A percentile compares a stretch with the other conserved stretches of the same genome.
Evolutionary conservation across 2,113 vertebrate species (phyloP).

Genomic region (Progne subis): DNA sequence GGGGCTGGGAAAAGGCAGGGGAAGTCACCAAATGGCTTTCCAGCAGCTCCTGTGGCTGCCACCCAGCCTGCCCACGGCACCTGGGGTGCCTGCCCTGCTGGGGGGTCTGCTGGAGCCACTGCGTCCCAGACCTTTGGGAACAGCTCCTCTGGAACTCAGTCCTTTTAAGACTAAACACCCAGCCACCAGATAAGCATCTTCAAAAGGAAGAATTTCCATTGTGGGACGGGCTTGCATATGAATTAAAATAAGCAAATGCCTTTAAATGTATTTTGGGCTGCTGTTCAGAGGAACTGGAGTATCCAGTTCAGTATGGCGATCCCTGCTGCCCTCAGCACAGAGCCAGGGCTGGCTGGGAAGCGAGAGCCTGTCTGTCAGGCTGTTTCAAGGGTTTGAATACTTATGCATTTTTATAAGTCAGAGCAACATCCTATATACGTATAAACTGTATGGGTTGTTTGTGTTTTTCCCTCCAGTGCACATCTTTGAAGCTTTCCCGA

Average conservation of each 20-base stretch:
- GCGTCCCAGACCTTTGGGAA: constrained; percentile 43
- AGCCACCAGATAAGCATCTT: constrained; percentile 56
- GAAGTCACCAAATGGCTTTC: not conserved
- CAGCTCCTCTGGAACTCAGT: constrained; percentile 53
- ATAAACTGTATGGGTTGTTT: not conserved
- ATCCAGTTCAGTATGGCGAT: not conserved
- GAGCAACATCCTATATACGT: not conserved
- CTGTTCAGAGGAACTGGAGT: not conserved
- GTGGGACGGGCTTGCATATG: constrained; percentile 60
- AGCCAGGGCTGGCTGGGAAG: not conserved
- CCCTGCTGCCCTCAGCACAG: not conserved
- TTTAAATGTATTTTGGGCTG: not conserved
- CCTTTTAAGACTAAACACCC: constrained; percentile 51
- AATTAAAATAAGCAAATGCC: constrained; percentile 61
- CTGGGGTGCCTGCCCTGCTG: not conserved
- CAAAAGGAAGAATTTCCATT: constrained; percentile 60
- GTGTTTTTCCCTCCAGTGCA: not conserved
- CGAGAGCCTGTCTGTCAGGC: rapidly evolving
- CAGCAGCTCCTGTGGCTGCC: not conserved
- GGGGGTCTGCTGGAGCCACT: constrained; percentile 33
- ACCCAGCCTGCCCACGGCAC: rapidly evolving
- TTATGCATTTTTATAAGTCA: not conserved
- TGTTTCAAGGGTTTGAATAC: not conserved
- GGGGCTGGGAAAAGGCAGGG: not conserved
- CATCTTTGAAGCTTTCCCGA: not conserved